Evolutionary conservation across 1,140 invertebrate species (phyloP).

Genomic region (Brachionus plicatilis): DNA sequence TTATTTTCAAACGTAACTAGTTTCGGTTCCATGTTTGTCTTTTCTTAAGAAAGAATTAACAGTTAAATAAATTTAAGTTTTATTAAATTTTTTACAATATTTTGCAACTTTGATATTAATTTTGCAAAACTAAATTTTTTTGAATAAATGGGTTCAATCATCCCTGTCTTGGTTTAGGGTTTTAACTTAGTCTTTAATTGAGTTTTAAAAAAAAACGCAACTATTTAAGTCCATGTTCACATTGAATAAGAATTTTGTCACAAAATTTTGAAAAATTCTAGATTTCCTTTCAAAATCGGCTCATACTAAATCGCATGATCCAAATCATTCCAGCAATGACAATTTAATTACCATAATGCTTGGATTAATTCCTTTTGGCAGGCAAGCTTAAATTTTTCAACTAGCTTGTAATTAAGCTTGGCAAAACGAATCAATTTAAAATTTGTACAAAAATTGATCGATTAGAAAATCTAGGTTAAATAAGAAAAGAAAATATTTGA

Average conservation of each 20-base stretch:
- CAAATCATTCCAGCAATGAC: neutral
- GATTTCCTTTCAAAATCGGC: neutral
- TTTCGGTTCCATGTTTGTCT: neutral
- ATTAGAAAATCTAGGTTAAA: neutral
- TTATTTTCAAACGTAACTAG: neutral
- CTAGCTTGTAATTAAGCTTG: neutral
- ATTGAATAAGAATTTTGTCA: too few relatives aligned
- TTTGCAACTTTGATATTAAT: too few relatives aligned
- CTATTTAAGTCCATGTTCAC: too few relatives aligned
- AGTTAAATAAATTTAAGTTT: too few relatives aligned
- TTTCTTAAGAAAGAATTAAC: too few relatives aligned
- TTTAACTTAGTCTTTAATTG: too few relatives aligned
- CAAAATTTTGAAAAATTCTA: neutral
- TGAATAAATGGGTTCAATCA: too few relatives aligned
- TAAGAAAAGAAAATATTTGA: neutral
- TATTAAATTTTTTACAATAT: too few relatives aligned
- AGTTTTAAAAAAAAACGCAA: too few relatives aligned
- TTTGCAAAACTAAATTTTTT: too few relatives aligned
- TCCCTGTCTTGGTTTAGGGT: too few relatives aligned
- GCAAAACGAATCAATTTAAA: neutral
- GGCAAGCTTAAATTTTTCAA: neutral
- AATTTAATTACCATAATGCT: neutral
- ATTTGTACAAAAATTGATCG: neutral
- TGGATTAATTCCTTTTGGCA: neutral
- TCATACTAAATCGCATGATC: neutral